A percentile compares a stretch with the other conserved stretches of the same genome.
Evolutionary conservation across 2,113 vertebrate genomes (phyloP).

Genomic region (Indri indri): DNA sequence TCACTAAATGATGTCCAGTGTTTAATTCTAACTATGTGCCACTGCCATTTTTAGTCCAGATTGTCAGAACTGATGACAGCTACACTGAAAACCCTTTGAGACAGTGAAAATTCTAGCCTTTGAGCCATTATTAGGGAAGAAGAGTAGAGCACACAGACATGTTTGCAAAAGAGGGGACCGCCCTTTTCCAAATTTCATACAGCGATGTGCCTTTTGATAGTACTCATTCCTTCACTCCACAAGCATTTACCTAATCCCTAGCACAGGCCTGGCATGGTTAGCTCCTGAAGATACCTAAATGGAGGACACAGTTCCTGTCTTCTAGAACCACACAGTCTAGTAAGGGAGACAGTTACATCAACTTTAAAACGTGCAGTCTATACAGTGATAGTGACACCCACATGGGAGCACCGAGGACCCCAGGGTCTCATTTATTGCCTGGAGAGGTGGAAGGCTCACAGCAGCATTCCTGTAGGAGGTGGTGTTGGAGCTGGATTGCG

Average conservation of each 20-base stretch:
- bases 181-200: not conserved
- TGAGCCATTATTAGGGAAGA: not conserved
- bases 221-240: no score
- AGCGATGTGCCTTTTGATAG: not conserved
- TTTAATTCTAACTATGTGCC: not conserved
- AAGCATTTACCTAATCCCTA: not conserved
- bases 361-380: not conserved
- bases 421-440: not conserved
- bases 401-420: not conserved
- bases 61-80: not conserved
- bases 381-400: no score
- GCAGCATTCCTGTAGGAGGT: not conserved
- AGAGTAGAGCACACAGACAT: not conserved
- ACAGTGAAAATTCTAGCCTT: not conserved
- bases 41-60: no score
- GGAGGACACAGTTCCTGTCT: not conserved
- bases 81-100: not conserved
- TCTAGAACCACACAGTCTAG: not conserved
- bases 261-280: not conserved
- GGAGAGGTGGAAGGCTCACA: rapidly evolving
- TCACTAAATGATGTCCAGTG: rapidly evolving
- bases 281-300: not conserved
- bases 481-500: not conserved
- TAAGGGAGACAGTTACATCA: not conserved
- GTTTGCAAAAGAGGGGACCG: not conserved